A percentile compares a stretch with the other conserved stretches of the same genome.
Conservation (phyloP, 2,888 invertebrate genomes). For the Cynaeus angustus region DNA sequence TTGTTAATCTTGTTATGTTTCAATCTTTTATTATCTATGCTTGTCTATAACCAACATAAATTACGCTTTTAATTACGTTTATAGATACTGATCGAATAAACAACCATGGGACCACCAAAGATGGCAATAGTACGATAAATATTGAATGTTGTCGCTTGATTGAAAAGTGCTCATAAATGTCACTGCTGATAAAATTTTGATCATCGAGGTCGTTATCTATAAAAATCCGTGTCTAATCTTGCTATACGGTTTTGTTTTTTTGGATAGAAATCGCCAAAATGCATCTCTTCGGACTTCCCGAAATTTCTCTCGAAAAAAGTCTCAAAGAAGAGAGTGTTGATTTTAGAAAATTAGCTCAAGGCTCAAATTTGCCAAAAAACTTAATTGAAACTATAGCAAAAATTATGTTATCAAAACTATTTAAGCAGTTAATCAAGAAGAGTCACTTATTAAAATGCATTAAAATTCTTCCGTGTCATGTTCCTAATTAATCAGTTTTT, state of each 20-base stretch:
- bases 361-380: slow-evolving; percentile 6
- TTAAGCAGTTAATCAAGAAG: background rate
- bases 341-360: slow-evolving; percentile 16
- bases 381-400: slow-evolving; percentile 8
- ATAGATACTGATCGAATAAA: background rate
- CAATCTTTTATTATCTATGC: background rate
- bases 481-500: slow-evolving; percentile 7
- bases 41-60: slow-evolving; percentile 4
- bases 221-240: too few relatives aligned
- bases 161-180: background rate
- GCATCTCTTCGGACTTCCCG: background rate
- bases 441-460: background rate
- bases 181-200: background rate
- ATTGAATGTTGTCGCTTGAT: background rate
- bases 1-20: background rate
- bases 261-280: background rate
- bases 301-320: slow-evolving; percentile 10
- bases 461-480: background rate
- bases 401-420: background rate
- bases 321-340: background rate
- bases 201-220: too few relatives aligned
- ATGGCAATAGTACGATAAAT: background rate
- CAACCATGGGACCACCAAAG: slow-evolving; percentile 10
- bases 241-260: background rate
- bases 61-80: background rate